Evolutionary conservation across 2,113 vertebrate species (phyloP).

Genomic region (Ammodytes dubius): DNA sequence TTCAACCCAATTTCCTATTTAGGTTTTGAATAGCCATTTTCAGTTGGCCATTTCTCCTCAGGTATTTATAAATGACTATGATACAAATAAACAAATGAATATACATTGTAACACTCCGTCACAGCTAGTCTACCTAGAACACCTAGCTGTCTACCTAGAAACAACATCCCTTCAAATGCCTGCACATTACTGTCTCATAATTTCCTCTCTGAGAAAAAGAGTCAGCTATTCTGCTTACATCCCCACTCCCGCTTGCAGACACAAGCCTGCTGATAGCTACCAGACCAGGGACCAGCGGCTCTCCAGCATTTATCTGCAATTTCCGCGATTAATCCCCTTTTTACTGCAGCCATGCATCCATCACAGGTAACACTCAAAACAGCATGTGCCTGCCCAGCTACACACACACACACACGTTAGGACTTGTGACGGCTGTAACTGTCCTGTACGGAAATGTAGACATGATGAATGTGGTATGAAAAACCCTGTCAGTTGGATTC

Average conservation of each 20-base stretch:
- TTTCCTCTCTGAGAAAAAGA: constrained; percentile 67
- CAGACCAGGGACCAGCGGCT: constrained; percentile 53
- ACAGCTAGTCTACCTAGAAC: constrained; percentile 43
- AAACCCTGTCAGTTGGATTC: constrained; percentile 63
- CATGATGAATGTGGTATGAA: constrained; percentile 50
- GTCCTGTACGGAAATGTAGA: constrained; percentile 31
- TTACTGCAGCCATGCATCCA: constrained; percentile 69
- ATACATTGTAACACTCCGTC: constrained; percentile 3
- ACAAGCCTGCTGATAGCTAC: constrained; percentile 65
- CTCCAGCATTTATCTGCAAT: constrained; percentile 77
- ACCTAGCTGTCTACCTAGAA: constrained; percentile 45
- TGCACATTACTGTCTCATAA: constrained; percentile 59
- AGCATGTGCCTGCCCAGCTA: constrained; percentile 59
- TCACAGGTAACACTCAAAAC: constrained; percentile 57
- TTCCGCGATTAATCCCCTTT: constrained; percentile 75
- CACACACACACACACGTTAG: constrained; percentile 55
- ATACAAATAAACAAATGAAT: constrained; percentile 6
- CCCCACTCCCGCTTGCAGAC: constrained; percentile 62
- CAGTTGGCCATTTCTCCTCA: not conserved
- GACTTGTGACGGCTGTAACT: constrained; percentile 30
- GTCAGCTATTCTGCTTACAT: constrained; percentile 60
- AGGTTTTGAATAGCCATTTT: constrained; percentile 10
- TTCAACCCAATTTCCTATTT: not conserved
- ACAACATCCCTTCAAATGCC: constrained; percentile 61
- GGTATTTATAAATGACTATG: not conserved